phyloP scores from a whole-genome alignment of 2,888 invertebrate genomes.

The Nephrocerus scutellatus region DNA sequence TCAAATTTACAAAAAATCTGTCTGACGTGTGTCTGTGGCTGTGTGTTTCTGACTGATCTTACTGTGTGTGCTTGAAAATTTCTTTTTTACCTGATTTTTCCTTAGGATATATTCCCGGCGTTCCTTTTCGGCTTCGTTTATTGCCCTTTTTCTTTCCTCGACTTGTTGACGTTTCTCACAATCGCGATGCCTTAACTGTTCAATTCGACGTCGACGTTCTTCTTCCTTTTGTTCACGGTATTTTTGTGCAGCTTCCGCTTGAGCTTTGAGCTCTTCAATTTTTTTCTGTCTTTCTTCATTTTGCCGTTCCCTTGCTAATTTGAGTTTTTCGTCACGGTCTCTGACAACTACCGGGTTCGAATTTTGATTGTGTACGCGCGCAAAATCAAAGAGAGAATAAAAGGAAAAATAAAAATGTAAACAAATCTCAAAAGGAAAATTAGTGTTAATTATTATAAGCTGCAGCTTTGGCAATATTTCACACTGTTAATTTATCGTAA shows the following conservation, averaged over 20 bases:
- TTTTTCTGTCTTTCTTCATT: slow-evolving; percentile 84
- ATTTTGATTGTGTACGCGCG: slow-evolving; percentile 9
- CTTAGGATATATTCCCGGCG: slow-evolving; percentile 78
- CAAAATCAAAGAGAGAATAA: slow-evolving; percentile 7
- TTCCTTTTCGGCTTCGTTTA: slow-evolving; percentile 83
- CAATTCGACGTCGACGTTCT: slow-evolving; percentile 72
- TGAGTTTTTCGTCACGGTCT: slow-evolving; percentile 61
- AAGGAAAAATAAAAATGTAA: too few species aligned
- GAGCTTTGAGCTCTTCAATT: slow-evolving; percentile 81
- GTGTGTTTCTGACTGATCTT: slow-evolving; percentile 3
- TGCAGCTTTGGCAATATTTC: slow-evolving; percentile 12
- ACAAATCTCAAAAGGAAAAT: too few species aligned
- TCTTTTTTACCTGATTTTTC: slow-evolving; percentile 57
- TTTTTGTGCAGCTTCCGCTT: slow-evolving; percentile 81
- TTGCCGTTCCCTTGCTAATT: slow-evolving; percentile 75
- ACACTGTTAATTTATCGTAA: slow-evolving; percentile 5
- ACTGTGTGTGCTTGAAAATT: slow-evolving; percentile 4
- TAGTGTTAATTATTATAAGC: slow-evolving; percentile 5
- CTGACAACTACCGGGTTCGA: slow-evolving; percentile 32
- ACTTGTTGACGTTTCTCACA: slow-evolving; percentile 64
- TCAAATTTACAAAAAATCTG: too few species aligned
- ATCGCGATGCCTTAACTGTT: slow-evolving; percentile 73
- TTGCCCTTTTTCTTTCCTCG: slow-evolving; percentile 81
- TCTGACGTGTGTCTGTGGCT: slow-evolving; percentile 1
- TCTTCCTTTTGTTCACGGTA: slow-evolving; percentile 85